Conservation (phyloP, 2,888 invertebrate species). For the Allacma fusca region DNA sequence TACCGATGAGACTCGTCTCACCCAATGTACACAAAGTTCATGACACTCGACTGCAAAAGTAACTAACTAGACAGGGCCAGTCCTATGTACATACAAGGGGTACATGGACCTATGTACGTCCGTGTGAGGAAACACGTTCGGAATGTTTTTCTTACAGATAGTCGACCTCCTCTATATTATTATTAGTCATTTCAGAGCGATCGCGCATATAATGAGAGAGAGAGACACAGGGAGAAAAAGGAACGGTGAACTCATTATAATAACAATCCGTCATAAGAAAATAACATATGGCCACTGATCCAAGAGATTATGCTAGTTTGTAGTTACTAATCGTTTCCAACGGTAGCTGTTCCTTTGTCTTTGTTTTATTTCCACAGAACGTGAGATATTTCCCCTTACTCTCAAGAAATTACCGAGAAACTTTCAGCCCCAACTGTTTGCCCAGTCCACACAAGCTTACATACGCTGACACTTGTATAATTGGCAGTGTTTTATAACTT, state of each 20-base stretch:
- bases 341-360: conserved; percentile 41
- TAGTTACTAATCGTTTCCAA: conserved; percentile 37
- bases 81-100: neutral
- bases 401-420: neutral
- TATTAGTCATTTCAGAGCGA: neutral
- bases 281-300: conserved; percentile 51
- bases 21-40: neutral
- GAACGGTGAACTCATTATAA: conserved; percentile 16
- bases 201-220: neutral
- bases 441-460: neutral
- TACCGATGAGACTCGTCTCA: too few relatives aligned
- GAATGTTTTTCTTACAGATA: too few relatives aligned
- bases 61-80: neutral
- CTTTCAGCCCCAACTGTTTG: neutral
- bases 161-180: neutral
- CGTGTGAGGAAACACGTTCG: too few relatives aligned
- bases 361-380: conserved; percentile 19
- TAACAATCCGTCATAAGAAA: neutral
- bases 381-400: neutral
- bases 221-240: neutral
- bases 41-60: conserved; percentile 9
- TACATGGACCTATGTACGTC: too few relatives aligned
- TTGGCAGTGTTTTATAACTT: neutral
- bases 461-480: neutral
- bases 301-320: conserved; percentile 41